Evolutionary conservation across 2,113 vertebrate genomes (phyloP).

Genomic region (Pogonocichla stellata): DNA sequence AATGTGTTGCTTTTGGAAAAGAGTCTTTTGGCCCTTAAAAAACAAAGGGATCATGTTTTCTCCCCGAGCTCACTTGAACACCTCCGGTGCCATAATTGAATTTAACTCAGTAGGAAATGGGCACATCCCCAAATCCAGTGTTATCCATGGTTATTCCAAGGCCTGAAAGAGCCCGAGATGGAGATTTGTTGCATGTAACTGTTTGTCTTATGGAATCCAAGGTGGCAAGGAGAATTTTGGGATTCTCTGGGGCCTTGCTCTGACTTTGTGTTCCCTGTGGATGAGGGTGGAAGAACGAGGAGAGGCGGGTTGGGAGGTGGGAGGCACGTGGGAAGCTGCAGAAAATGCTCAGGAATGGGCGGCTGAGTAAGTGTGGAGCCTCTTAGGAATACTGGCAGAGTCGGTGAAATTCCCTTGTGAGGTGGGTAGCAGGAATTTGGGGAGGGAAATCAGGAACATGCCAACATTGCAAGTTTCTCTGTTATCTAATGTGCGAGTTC

Average conservation of each 20-base stretch:
- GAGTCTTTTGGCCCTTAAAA: background rate
- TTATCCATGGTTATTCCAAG: background rate
- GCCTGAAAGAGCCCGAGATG: background rate
- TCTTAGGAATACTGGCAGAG: background rate
- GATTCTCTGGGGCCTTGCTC: background rate
- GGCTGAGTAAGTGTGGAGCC: background rate
- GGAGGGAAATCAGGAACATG: background rate
- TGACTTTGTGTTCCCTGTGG: background rate
- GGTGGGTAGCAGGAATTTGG: background rate
- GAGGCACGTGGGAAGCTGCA: background rate
- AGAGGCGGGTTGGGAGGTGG: background rate
- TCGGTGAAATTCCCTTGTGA: background rate
- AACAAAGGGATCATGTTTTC: background rate
- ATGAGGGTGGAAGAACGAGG: background rate
- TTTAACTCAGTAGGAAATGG: background rate
- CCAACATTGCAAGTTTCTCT: background rate
- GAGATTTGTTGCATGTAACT: background rate
- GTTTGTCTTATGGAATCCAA: background rate
- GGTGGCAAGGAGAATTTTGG: background rate
- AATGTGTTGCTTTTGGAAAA: background rate
- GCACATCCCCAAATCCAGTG: background rate
- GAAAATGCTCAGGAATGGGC: background rate
- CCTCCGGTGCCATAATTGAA: background rate
- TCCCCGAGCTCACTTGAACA: background rate
- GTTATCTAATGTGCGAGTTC: fast-evolving